phyloP scores from a whole-genome alignment of 2,113 vertebrate genomes.

The Dasyprocta punctata region DNA sequence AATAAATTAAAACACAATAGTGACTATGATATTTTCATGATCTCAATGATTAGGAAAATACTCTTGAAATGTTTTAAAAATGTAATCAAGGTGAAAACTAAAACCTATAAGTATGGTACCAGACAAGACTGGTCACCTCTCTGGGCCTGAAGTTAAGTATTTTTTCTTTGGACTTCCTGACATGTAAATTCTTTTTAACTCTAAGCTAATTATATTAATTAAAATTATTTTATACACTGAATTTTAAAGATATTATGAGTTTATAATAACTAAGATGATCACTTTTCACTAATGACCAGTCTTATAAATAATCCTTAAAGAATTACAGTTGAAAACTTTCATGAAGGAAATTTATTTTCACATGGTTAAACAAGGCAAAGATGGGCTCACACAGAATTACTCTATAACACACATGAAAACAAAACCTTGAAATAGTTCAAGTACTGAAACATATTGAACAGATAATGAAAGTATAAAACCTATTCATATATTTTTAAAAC shows the following conservation, averaged over 20 bases:
- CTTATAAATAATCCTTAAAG: conserved; percentile 2
- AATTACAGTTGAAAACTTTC: conserved; percentile 2
- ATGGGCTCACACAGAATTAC: not conserved
- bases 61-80: not conserved
- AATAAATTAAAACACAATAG: not conserved
- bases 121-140: not conserved
- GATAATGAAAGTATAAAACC: not conserved
- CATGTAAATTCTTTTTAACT: not conserved
- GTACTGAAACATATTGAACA: not conserved
- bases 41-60: not conserved
- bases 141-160: not conserved
- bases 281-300: not conserved
- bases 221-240: not conserved
- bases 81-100: not conserved
- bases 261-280: conserved; percentile 11
- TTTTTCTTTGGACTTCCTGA: not conserved
- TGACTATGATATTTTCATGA: not conserved
- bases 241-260: not conserved
- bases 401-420: not conserved
- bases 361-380: not conserved
- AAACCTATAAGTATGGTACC: not conserved
- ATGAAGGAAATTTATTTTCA: not conserved
- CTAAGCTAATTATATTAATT: not conserved
- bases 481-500: not conserved
- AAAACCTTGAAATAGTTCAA: conserved; percentile 34